A percentile compares a stretch with the other conserved stretches of the same genome.
phyloP scores from a whole-genome alignment of 2,113 vertebrate species.

The Anguilla rostrata region DNA sequence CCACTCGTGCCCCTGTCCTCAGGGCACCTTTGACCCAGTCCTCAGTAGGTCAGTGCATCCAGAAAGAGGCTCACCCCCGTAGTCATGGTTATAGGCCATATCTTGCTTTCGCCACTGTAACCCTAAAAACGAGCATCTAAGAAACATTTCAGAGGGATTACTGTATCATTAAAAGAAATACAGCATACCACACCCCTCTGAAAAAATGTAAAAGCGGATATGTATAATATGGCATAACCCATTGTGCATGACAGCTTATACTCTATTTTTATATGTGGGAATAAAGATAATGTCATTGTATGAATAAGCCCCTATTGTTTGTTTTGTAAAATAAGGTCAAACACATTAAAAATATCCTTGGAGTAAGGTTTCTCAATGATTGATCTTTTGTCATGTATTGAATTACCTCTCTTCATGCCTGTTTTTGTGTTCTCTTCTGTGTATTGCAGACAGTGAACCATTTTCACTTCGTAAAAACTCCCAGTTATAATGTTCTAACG shows the following conservation, averaged over 20 bases:
- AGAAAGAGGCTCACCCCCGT: not conserved
- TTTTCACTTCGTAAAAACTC: conserved; percentile 39
- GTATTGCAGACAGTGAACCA: conserved; percentile 32
- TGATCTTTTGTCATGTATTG: not conserved
- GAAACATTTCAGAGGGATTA: not conserved
- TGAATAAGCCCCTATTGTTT: too few relatives aligned
- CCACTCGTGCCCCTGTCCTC: not conserved
- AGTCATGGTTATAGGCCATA: not conserved
- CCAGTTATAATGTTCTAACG: conserved; percentile 25
- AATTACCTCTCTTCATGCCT: not conserved
- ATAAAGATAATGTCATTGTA: too few relatives aligned
- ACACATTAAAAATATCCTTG: not conserved
- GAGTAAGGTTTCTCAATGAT: not conserved
- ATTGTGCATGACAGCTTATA: not conserved
- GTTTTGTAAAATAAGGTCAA: conserved; percentile 6
- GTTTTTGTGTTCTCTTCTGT: not conserved
- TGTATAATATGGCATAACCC: not conserved
- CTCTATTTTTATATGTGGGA: not conserved
- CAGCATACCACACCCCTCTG: not conserved
- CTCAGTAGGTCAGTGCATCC: not conserved
- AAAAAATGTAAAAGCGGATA: not conserved
- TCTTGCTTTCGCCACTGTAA: not conserved
- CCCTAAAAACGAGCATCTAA: not conserved
- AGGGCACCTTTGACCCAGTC: not conserved
- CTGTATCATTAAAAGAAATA: conserved; percentile 4